Base-by-base conservation (phyloP, 2,888 invertebrate species). In the Noctua janthe region DNA sequence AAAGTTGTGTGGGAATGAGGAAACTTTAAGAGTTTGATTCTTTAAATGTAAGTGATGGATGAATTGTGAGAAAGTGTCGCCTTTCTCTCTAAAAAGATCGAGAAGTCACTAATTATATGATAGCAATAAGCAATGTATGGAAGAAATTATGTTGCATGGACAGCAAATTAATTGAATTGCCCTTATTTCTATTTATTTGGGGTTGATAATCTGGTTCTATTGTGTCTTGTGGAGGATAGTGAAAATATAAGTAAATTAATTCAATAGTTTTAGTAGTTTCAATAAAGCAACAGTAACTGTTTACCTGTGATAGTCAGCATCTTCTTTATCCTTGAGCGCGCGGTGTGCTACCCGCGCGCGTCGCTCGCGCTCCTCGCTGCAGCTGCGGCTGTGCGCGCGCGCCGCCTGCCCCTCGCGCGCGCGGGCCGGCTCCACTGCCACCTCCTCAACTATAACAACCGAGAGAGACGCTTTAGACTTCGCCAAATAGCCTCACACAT, bases 371-470 rank as follows among this genome's bases (percentile, higher is more conserved):
- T 91, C 94, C 82, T 86, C 90, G 87, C 94, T 94, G 87, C 84
- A 90, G 87, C 95, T 94, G 91, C 93, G 92, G 80, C 94, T 94
- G 79, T 89, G 91, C 59, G 91, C 87, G n/a, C 80, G 86, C 23
- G 81, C 35, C 13, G 47, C 10, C 7, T 1, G 29, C 0, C 29
- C 29, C 29, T 29, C 29, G 29, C 29, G 91, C 59, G 91, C 87
- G n/a, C 80, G 86, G 20, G 81, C 35, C 10, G 47, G 29, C 10
- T 3, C 97, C 87, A 97, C 95, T 0, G 97, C 97, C 82, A 97
- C 97, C 91, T 97, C 97, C 88, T 97, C 96, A 83, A 97, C 97
- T 97, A 93, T 23, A 96, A 97, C 95, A 95, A 96, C n/a, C 43
- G 82, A 81, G 35, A 85, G 15, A 70, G 10, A 7, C 66, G 13